Evolutionary conservation across 2,888 invertebrate species (phyloP), one percentile per base, ranked within the genome.

Genomic region (Congeria kusceri): DNA sequence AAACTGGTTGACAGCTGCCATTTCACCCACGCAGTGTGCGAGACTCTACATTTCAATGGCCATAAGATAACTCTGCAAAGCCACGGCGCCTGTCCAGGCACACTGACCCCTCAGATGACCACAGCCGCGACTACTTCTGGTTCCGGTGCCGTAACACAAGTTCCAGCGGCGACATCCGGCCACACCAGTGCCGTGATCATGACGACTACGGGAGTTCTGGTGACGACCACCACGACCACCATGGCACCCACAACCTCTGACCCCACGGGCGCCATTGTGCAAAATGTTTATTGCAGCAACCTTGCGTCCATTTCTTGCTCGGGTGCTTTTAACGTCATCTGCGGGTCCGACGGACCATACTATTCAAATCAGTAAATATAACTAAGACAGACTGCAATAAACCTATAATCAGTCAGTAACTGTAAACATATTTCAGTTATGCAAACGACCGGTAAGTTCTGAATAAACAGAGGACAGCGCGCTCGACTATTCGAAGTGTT

Each of bases 21-120:
- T 57, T 82, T 77, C 39, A 66, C 69, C 0, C 82, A 82, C 39
- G 74, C 82, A 3, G 27, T 69, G 68, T 86, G 76, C 77, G 86
- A 77, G 70, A 84, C 63, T 80, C n/a, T 49, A 23, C 65, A 76
- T 59, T 46, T 27, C n/a, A 5, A 25, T 4, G 71, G 39, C 53
- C 70, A 63, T 28, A 39, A 39, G 15, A 47, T 65, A 66, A 79
- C 20, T 3, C 58, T 49, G 44, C 69, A 28, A 53, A 80, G 39
- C 63, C 85, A 63, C 70, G 86, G 64, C 44, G 76, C 11, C 65
- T 62, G 63, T 49, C 65, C 32, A 63, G 56, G 59, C 64, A 67
- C 53, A 49, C 49, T 47, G 63, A 76, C 69, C 18, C 29, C 5
- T 61, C 71, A 11, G 58, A 61, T 11, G 46, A 62, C 11, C 72